Conservation (phyloP, 2,797 vertebrate species). For the Tragelaphus oryx region DNA sequence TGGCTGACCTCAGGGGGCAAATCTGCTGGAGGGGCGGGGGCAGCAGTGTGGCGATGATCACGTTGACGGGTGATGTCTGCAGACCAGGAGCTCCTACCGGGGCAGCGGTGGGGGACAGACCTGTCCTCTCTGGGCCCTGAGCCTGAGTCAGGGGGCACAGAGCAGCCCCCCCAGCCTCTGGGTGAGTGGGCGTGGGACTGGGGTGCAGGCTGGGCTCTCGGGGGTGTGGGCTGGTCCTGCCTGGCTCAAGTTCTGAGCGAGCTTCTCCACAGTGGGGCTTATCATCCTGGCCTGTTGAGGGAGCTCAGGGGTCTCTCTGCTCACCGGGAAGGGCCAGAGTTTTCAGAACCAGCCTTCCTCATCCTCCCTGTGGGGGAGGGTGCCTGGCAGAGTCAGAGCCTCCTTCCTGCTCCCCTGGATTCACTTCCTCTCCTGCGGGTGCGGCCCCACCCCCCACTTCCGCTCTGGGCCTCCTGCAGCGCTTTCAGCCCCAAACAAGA, state of each 20-base stretch:
- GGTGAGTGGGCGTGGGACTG: accelerated
- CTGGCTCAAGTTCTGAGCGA: background rate
- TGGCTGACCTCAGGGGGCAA: background rate
- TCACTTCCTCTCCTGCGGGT: background rate
- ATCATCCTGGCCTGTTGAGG: background rate
- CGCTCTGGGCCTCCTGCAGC: accelerated
- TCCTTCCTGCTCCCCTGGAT: background rate
- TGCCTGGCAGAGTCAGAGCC: background rate
- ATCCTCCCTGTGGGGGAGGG: accelerated
- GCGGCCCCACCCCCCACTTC: accelerated
- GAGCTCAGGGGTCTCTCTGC: background rate
- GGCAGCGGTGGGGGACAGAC: accelerated
- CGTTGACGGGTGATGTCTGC: accelerated
- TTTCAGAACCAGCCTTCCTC: background rate
- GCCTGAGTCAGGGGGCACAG: background rate
- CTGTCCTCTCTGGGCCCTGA: background rate
- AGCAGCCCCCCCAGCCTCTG: accelerated
- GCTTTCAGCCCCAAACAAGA: accelerated
- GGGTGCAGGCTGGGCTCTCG: accelerated
- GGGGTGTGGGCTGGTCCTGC: background rate
- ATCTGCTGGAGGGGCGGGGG: background rate
- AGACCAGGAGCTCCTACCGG: background rate
- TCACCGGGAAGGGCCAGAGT: background rate
- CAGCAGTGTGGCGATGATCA: background rate
- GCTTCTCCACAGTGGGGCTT: background rate